Conservation (phyloP, 2,113 vertebrate genomes). For the Xenopus tropicalis region UCB_Xtro_10.0 CM004447.2:88513501-88514000, state of each 20-base stretch:
- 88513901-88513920: conserved; percentile 97
- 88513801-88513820: too few relatives aligned
- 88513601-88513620: neutral
- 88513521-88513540: neutral
- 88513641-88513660: too few relatives aligned
- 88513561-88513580: neutral
- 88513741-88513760: too few relatives aligned
- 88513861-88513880: conserved; percentile 14
- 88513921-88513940: conserved; percentile 88
- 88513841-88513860: too few relatives aligned
- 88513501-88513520: conserved; percentile 80
- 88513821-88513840: too few relatives aligned
- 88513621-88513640: too few relatives aligned
- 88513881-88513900: conserved; percentile 94
- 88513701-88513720: too few relatives aligned
- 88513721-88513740: too few relatives aligned
- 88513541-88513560: neutral
- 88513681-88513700: too few relatives aligned
- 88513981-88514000: conserved; percentile 93
- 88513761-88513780: too few relatives aligned
- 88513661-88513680: too few relatives aligned
- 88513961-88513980: conserved; percentile 86
- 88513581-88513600: neutral
- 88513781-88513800: too few relatives aligned
- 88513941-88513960: conserved; percentile 88